Percentiles rank a stretch among this genome's conserved stretches.
These are phyloP conservation scores for Odontesthes bonariensis DNA, from an alignment of 2,113 vertebrate genomes.

Conservation along the genomic window DNA sequence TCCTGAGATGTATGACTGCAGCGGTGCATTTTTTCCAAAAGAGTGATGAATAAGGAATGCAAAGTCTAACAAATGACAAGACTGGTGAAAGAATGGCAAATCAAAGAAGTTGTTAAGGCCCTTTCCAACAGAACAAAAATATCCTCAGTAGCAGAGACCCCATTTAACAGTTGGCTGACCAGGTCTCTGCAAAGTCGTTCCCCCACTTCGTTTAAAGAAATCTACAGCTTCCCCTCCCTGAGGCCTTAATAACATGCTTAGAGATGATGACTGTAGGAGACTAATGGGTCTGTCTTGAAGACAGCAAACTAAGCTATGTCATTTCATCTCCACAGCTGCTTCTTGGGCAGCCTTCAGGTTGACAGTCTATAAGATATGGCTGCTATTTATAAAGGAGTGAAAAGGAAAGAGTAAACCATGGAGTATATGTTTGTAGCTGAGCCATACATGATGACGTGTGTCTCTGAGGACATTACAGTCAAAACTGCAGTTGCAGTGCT, in stretches of 20 bases:
- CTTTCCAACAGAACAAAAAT: neutral
- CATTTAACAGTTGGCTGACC: neutral
- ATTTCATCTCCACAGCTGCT: constrained; percentile 73
- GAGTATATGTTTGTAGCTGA: constrained; percentile 20
- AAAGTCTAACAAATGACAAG: neutral
- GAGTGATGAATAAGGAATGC: constrained; percentile 1
- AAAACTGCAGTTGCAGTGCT: neutral
- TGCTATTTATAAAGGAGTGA: constrained; percentile 71
- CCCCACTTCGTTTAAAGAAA: neutral
- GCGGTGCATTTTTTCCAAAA: neutral
- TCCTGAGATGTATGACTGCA: neutral
- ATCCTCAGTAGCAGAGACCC: neutral
- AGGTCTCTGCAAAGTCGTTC: neutral
- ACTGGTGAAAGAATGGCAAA: neutral
- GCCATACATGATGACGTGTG: neutral
- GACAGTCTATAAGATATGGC: constrained; percentile 50
- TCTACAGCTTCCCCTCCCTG: neutral
- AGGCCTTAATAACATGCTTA: constrained; percentile 3
- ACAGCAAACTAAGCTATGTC: constrained; percentile 58
- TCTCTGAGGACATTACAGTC: constrained; percentile 16
- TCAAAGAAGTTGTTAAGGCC: neutral
- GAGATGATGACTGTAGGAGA: neutral
- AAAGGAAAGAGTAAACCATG: constrained; percentile 36
- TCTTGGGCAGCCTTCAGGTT: constrained; percentile 59
- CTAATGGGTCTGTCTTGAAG: constrained; percentile 24